Percentiles rank a stretch among this genome's conserved stretches.
phyloP scores from a whole-genome alignment of 2,797 vertebrate species.

The Aldrovandia affinis region DNA sequence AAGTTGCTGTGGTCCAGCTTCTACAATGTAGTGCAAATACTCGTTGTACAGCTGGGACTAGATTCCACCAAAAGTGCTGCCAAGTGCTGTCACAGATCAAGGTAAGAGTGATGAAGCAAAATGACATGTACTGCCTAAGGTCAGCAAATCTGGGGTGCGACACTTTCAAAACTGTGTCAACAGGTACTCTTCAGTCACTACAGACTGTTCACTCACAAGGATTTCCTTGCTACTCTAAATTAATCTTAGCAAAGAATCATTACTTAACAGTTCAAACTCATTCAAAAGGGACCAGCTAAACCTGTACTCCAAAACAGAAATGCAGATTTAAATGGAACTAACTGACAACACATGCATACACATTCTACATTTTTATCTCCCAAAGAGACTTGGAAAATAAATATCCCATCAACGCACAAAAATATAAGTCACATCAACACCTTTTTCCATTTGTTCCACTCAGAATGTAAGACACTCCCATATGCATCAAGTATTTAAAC shows the following conservation, averaged over 20 bases:
- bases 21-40: neutral
- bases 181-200: neutral
- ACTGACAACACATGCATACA: neutral
- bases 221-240: neutral
- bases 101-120: neutral
- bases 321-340: conserved; percentile 1
- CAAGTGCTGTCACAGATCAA: too few species aligned
- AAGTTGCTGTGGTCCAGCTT: neutral
- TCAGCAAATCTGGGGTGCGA: neutral
- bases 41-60: neutral
- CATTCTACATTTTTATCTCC: conserved; percentile 21
- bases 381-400: conserved; percentile 43
- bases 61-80: too few species aligned
- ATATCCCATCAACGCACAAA: conserved; percentile 50
- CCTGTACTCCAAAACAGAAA: neutral
- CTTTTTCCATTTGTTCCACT: conserved; percentile 26
- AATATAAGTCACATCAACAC: conserved; percentile 38
- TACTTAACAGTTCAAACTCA: neutral
- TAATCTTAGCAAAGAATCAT: neutral
- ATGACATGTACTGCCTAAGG: neutral
- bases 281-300: conserved; percentile 13
- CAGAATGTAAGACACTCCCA: conserved; percentile 35
- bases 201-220: neutral
- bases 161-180: neutral
- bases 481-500: neutral